Conservation (phyloP, 1,140 invertebrate genomes). For the Bombus turneri region DNA sequence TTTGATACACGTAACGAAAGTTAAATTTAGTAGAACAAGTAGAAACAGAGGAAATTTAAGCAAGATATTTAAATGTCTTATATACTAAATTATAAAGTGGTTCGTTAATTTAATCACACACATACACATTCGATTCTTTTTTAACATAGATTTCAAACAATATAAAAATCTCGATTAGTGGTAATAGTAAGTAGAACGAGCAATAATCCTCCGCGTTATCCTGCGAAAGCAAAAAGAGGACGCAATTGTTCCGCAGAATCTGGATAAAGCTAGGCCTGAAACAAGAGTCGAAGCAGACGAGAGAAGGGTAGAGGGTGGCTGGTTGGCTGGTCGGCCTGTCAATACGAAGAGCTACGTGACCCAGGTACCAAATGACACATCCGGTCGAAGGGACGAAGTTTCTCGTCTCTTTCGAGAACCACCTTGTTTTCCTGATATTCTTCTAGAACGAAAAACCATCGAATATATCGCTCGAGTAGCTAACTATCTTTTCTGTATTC, state of each 20-base stretch:
- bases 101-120: background rate
- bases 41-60: background rate
- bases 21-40: background rate
- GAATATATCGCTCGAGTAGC: conserved; percentile 16
- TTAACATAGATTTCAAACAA: background rate
- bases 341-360: conserved; percentile 80
- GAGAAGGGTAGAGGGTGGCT: conserved; percentile 53
- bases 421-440: conserved; percentile 47
- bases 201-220: background rate
- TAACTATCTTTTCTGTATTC: background rate
- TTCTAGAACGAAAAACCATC: conserved; percentile 11
- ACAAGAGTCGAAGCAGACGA: conserved; percentile 54
- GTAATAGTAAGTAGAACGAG: background rate
- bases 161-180: background rate
- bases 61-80: background rate
- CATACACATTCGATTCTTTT: background rate
- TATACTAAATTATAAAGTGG: background rate
- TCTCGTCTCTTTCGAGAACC: conserved; percentile 51
- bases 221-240: background rate
- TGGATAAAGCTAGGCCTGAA: conserved; percentile 54
- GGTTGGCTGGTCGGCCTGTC: conserved; percentile 76
- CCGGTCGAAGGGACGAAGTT: conserved; percentile 57
- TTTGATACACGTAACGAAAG: background rate
- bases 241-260: conserved; percentile 44
- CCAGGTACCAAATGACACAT: conserved; percentile 77